Evolutionary conservation across 2,113 vertebrate genomes (phyloP), one percentile per base, ranked within the genome.

Genomic region (Cynoglossus semilaevis): DNA sequence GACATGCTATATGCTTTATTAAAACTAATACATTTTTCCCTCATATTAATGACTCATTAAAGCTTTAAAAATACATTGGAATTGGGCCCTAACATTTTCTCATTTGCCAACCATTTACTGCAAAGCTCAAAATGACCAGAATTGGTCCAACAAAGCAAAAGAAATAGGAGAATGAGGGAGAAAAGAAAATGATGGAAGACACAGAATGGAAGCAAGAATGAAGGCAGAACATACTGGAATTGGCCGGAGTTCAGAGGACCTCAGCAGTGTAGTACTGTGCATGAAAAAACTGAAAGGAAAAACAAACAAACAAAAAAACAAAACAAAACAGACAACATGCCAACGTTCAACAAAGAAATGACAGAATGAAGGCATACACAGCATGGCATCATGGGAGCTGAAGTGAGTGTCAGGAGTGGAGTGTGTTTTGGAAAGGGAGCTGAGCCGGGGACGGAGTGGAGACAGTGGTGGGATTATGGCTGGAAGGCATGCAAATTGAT

Each of bases 241-340:
- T 83, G 87, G 80, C 80, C 83, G 85, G 86, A 82, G 79, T 89
- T 87, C 82, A 90, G 85, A 83, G 85, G 75, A 77, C 79, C 85
- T 92, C 88, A 82, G 88, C 88, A 85, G 76, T 81, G 81, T 72
- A 76, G 80, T 74, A 63, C 80, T 88, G 87, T 88, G 87, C 84
- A 90, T 88, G 86, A 90, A 90, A 89, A 83, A 90, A 91, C 87
- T 91, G 88, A 91, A 91, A 90, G 82, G 79, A 90, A 87, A 88
- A 87, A 86, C 85, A 89, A 86, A 29, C 22, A 29, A 29, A 29
- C 22, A 29, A 29, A 29, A 29, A 29, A 29, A 29, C n/a, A n/a
- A n/a, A n/a, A n/a, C n/a, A 29, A 88, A 85, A 85, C 78, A 87
- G 76, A 91, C 86, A 88, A 89, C 87, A 89, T 90, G 84, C 83